Conservation (phyloP, 2,113 vertebrate genomes). For the Choloepus hoffmanni region DNA sequence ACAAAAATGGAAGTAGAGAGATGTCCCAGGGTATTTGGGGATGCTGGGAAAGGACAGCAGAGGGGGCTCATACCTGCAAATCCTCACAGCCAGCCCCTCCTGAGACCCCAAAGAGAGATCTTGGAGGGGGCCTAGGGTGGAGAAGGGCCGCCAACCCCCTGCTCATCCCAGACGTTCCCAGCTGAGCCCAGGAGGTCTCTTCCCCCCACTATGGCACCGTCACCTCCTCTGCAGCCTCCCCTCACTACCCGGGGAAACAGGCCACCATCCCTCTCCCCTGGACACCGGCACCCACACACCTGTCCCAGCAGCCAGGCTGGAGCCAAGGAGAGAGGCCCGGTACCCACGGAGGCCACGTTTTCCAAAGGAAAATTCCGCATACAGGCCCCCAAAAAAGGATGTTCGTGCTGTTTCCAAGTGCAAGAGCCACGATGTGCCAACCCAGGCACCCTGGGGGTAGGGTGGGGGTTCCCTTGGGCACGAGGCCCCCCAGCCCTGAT, state of each 20-base stretch:
- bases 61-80: background rate
- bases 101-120: background rate
- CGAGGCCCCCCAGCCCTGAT: background rate
- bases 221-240: background rate
- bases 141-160: background rate
- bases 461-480: background rate
- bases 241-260: background rate
- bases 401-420: background rate
- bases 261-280: background rate
- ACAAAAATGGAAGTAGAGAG: background rate
- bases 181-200: background rate
- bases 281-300: background rate
- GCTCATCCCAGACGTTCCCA: background rate
- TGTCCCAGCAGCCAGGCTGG: background rate
- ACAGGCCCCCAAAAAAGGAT: background rate
- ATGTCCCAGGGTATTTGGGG: no score
- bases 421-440: background rate
- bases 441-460: background rate
- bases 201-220: background rate
- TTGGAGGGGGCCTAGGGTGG: background rate
- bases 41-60: accelerated
- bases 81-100: background rate
- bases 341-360: no score
- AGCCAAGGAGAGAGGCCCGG: no score
- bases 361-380: no score